Percentiles rank a stretch among this genome's conserved stretches.
phyloP scores from a whole-genome alignment of 2,888 invertebrate genomes.

The Tetrapedia diversipes region DNA sequence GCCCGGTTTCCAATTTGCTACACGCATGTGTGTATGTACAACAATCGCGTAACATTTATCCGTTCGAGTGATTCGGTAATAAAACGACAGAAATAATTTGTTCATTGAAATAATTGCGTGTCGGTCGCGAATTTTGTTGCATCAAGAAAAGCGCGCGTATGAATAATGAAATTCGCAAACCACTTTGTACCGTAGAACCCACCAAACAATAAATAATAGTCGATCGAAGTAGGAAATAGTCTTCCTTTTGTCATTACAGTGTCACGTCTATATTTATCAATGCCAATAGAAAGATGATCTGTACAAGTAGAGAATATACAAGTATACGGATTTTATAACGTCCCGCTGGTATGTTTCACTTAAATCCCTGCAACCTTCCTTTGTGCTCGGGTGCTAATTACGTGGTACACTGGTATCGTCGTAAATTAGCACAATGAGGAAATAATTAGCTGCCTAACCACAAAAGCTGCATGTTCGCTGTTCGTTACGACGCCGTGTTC shows the following conservation, averaged over 20 bases:
- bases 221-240: slow-evolving; percentile 40
- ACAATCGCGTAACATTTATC: not conserved
- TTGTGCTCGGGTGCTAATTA: slow-evolving; percentile 25
- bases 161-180: slow-evolving; percentile 10
- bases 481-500: not conserved
- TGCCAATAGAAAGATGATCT: slow-evolving; percentile 34
- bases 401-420: not conserved
- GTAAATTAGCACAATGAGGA: slow-evolving; percentile 20
- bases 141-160: not conserved
- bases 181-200: slow-evolving; percentile 26
- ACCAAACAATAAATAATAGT: slow-evolving; percentile 21
- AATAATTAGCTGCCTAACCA: slow-evolving; percentile 6
- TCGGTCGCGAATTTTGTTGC: not conserved
- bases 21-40: too few relatives aligned
- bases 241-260: slow-evolving; percentile 30
- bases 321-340: slow-evolving; percentile 59
- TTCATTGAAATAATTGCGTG: not conserved
- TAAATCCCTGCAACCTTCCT: not conserved
- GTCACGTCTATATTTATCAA: slow-evolving; percentile 35
- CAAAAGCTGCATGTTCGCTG: slow-evolving; percentile 5
- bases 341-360: slow-evolving; percentile 36
- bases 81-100: not conserved
- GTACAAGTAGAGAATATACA: slow-evolving; percentile 43
- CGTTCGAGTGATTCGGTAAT: not conserved
- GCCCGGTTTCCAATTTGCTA: too few relatives aligned